A percentile compares a stretch with the other conserved stretches of the same genome.
Conservation (phyloP, 2,888 invertebrate species). For the Microdon myrmicae region DNA sequence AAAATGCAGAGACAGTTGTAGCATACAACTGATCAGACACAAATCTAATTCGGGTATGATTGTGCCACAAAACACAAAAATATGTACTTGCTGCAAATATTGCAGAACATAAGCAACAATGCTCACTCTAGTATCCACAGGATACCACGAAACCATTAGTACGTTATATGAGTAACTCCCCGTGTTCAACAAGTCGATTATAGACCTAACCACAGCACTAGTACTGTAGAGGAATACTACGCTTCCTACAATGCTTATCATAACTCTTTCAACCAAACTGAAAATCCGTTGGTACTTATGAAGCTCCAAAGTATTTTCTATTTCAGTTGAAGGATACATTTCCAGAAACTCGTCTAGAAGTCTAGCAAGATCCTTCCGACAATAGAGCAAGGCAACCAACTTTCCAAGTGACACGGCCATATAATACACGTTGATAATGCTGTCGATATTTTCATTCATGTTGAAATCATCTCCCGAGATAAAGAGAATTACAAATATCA, state of each 20-base stretch:
- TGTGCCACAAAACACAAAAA: not conserved
- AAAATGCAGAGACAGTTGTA: conserved; percentile 46
- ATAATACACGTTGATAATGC: conserved; percentile 30
- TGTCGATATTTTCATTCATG: not conserved
- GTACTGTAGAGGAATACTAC: conserved; percentile 9
- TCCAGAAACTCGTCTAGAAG: conserved; percentile 15
- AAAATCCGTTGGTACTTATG: conserved; percentile 1
- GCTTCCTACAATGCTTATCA: conserved; percentile 4
- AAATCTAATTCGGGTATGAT: conserved; percentile 36
- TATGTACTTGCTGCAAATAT: conserved; percentile 3
- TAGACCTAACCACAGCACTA: not conserved
- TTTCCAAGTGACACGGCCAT: conserved; percentile 33
- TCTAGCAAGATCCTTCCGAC: conserved; percentile 9
- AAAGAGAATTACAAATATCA: not conserved
- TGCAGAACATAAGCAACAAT: not conserved
- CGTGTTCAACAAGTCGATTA: not conserved
- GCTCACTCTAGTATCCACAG: not conserved
- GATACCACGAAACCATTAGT: conserved; percentile 12
- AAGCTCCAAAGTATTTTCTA: conserved; percentile 5
- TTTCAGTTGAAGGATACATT: conserved; percentile 9
- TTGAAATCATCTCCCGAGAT: not conserved
- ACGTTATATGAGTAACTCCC: not conserved
- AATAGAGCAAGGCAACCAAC: conserved; percentile 21
- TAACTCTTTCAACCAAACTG: conserved; percentile 12
- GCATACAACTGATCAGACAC: conserved; percentile 30